phyloP scores from a whole-genome alignment of 2,113 vertebrate genomes.

The Ammospiza nelsoni region DNA sequence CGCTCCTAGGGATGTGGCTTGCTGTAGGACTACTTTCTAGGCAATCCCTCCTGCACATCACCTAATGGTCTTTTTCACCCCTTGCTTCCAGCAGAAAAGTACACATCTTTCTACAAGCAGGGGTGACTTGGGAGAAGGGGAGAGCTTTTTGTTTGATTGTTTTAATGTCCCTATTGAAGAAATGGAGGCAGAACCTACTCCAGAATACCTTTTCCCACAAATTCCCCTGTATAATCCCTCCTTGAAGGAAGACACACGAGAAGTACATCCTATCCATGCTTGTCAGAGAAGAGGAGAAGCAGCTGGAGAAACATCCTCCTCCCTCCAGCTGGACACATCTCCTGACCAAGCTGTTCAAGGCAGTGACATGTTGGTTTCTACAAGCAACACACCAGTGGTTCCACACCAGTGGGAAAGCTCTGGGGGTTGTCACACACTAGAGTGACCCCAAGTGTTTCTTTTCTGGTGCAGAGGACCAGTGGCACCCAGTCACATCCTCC shows the following conservation, averaged over 20 bases:
- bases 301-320: neutral
- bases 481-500: neutral
- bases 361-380: neutral
- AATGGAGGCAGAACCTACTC: neutral
- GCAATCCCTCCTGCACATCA: neutral
- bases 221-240: neutral
- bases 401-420: neutral
- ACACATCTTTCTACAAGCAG: fast-evolving
- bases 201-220: neutral
- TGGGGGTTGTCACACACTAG: neutral
- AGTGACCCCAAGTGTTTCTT: neutral
- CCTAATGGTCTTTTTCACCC: neutral
- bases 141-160: neutral
- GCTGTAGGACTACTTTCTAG: neutral
- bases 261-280: neutral
- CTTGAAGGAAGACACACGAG: neutral
- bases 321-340: neutral
- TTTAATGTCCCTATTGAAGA: neutral
- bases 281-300: neutral
- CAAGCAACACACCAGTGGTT: neutral
- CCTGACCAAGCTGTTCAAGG: neutral
- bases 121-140: neutral
- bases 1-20: neutral
- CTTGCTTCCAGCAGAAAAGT: neutral
- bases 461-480: neutral